These are phyloP conservation scores for Microchirus variegatus DNA, from an alignment of 2,797 vertebrate species.

Conservation along the genomic window DNA sequence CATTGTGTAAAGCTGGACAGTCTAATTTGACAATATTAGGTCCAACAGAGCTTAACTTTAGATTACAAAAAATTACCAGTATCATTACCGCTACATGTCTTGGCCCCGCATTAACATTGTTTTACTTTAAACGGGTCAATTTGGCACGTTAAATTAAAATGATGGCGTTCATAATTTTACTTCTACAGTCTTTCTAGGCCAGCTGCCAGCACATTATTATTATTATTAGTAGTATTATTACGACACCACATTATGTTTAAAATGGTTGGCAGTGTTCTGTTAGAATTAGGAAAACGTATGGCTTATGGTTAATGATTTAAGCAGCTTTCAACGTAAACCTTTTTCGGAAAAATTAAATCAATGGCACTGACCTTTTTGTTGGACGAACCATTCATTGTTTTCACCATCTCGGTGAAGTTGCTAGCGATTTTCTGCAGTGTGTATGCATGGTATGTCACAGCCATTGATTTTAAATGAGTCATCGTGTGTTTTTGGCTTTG, in stretches of 20 bases:
- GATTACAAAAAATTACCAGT: too few species aligned
- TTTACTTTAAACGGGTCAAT: constrained; percentile 5
- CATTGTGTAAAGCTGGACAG: too few species aligned
- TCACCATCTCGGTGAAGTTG: background rate
- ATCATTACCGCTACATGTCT: too few species aligned
- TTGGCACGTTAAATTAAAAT: background rate
- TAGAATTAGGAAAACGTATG: too few species aligned
- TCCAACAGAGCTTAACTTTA: background rate
- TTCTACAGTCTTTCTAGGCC: background rate
- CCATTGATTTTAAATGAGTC: background rate
- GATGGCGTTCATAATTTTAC: constrained; percentile 12
- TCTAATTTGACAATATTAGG: too few species aligned
- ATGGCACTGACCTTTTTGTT: constrained; percentile 17
- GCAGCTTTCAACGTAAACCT: too few species aligned
- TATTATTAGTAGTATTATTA: constrained; percentile 16
- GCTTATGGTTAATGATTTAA: too few species aligned
- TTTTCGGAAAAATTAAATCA: background rate
- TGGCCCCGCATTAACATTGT: constrained; percentile 1
- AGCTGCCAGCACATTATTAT: background rate
- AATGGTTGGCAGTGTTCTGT: constrained; percentile 17
- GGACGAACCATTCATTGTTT: constrained; percentile 2
- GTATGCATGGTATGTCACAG: background rate
- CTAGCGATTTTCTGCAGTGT: background rate
- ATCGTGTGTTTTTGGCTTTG: background rate
- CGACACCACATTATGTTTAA: constrained; percentile 10